phyloP scores from a whole-genome alignment of 2,797 vertebrate genomes.

The Sebastolobus alascanus region DNA sequence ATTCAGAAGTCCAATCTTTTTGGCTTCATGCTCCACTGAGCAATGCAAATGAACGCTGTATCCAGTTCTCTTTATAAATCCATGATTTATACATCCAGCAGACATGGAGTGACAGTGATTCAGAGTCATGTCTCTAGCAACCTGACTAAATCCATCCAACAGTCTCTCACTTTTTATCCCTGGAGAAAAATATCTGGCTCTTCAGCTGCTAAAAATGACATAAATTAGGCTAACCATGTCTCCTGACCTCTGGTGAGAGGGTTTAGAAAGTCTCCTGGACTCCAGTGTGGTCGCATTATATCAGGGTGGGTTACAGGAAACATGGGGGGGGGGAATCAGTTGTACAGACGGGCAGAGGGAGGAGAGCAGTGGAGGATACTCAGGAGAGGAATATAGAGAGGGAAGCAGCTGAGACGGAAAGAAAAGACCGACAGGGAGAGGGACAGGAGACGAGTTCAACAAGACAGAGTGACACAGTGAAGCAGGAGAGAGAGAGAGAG shows the following conservation, averaged over 20 bases:
- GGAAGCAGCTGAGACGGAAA: not conserved
- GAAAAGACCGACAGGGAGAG: not conserved
- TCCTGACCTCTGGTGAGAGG: not conserved
- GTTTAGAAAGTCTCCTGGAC: not conserved
- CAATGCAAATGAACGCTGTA: too few relatives aligned
- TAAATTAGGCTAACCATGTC: not conserved
- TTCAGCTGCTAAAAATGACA: not conserved
- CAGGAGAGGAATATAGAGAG: not conserved
- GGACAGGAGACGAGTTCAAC: not conserved
- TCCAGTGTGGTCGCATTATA: not conserved
- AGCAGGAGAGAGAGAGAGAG: not conserved
- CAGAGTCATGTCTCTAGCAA: too few relatives aligned
- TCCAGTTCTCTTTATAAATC: too few relatives aligned
- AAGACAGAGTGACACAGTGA: conserved; percentile 5
- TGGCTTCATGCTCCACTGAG: too few relatives aligned
- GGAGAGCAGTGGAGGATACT: not conserved
- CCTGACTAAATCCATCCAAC: too few relatives aligned
- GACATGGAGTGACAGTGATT: too few relatives aligned
- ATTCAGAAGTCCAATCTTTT: too few relatives aligned
- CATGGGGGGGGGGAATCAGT: not conserved
- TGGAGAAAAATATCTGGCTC: not conserved
- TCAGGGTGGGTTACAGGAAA: conserved; percentile 1
- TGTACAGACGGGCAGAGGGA: not conserved
- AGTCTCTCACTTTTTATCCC: too few relatives aligned
- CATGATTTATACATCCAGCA: too few relatives aligned